A percentile compares a stretch with the other conserved stretches of the same genome.
phyloP scores from a whole-genome alignment of 2,797 vertebrate species.

The Octomys mimax region DNA sequence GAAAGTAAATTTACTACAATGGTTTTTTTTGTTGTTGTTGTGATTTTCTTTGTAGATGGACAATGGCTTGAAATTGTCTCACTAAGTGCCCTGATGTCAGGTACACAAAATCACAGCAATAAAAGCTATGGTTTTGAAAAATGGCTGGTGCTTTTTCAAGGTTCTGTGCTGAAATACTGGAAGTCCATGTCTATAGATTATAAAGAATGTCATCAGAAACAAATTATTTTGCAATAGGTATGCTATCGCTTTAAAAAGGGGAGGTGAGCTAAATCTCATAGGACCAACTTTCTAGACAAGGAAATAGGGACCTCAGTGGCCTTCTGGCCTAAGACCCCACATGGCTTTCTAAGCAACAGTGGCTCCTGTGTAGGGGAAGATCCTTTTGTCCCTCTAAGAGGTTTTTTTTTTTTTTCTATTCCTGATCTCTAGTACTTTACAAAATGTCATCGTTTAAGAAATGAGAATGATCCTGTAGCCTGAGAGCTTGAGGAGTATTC shows the following conservation, averaged over 20 bases:
- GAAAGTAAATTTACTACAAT: background rate
- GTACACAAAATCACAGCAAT: background rate
- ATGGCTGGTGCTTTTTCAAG: background rate
- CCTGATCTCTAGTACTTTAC: slow-evolving; percentile 62
- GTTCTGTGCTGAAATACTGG: background rate
- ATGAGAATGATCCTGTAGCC: slow-evolving; percentile 29
- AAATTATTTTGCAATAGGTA: background rate
- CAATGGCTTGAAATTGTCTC: background rate
- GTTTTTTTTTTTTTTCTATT: slow-evolving; percentile 5
- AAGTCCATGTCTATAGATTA: background rate
- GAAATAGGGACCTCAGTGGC: background rate
- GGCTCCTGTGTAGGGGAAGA: background rate
- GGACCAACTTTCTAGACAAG: slow-evolving; percentile 45
- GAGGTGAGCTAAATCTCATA: background rate
- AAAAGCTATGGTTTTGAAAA: background rate
- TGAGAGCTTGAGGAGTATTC: slow-evolving; percentile 51
- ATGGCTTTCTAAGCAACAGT: background rate
- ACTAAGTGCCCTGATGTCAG: background rate
- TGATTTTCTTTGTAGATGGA: background rate
- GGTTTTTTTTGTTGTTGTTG: background rate
- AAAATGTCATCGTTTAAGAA: slow-evolving; percentile 72
- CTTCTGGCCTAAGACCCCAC: background rate
- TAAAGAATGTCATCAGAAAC: slow-evolving; percentile 34
- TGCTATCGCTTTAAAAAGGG: background rate
- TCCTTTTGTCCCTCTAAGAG: background rate